Conservation (phyloP, 1,140 invertebrate genomes). For the Apis cerana region DNA sequence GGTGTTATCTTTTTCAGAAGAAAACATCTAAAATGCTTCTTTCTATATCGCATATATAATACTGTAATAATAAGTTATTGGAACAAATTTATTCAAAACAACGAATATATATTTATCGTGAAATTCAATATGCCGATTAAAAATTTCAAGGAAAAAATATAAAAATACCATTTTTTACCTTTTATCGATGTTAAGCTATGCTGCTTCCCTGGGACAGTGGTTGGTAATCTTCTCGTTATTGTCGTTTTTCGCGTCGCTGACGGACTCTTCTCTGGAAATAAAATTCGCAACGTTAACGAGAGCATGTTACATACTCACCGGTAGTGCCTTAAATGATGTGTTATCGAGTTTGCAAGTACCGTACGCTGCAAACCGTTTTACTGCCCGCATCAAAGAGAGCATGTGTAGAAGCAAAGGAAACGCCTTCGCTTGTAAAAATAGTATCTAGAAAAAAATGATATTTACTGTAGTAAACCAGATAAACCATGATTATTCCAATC, state of each 20-base stretch:
- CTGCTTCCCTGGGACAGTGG: conserved; percentile 54
- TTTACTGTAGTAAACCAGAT: not conserved
- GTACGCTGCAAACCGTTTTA: conserved; percentile 60
- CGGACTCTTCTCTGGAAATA: conserved; percentile 72
- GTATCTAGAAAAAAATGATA: not conserved
- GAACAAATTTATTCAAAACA: not conserved
- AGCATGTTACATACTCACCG: conserved; percentile 46
- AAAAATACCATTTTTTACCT: conserved; percentile 42
- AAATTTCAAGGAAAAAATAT: too few species aligned
- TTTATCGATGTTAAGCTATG: conserved; percentile 53
- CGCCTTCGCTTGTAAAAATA: not conserved
- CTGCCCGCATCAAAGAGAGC: conserved; percentile 39
- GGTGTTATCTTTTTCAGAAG: conserved; percentile 18
- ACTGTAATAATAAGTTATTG: not conserved
- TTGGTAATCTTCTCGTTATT: conserved; percentile 61
- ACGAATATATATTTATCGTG: not conserved
- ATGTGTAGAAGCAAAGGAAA: not conserved
- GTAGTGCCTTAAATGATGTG: conserved; percentile 35
- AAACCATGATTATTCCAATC: not conserved
- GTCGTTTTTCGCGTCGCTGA: conserved; percentile 67
- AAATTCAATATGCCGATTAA: not conserved
- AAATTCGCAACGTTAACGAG: conserved; percentile 60
- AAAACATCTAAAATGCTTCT: not conserved
- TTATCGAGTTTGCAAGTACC: conserved; percentile 51
- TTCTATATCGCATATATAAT: not conserved